Conservation (phyloP, 2,888 invertebrate genomes). For the Mythimna ferrago region DNA sequence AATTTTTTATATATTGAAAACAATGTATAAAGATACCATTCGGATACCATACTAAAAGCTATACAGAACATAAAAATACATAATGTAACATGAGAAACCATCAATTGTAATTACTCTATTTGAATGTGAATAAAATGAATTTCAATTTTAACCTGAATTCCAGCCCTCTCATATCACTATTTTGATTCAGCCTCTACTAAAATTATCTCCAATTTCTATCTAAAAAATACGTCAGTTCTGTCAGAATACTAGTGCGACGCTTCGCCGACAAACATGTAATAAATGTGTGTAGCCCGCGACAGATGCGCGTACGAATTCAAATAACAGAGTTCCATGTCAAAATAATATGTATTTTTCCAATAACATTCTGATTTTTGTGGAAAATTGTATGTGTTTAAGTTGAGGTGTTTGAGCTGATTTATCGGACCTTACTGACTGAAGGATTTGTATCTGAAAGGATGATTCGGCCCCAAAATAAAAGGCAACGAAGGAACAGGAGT, state of each 20-base stretch:
- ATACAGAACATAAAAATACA: no score
- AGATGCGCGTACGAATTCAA: slow-evolving; percentile 51
- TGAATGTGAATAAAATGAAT: no score
- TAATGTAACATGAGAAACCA: no score
- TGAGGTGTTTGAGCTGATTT: background rate
- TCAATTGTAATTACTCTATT: no score
- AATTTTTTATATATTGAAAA: no score
- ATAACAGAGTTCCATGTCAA: slow-evolving; percentile 38
- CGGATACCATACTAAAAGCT: no score
- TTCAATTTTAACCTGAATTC: no score
- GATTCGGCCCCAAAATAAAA: no score
- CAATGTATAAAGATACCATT: no score
- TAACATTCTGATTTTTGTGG: slow-evolving; percentile 30
- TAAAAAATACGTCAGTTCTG: slow-evolving; percentile 14
- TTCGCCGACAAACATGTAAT: slow-evolving; percentile 48
- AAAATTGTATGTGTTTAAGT: slow-evolving; percentile 4
- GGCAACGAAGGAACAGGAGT: no score
- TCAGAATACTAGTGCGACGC: slow-evolving; percentile 9
- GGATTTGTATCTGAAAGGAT: no score
- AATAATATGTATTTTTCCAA: slow-evolving; percentile 51
- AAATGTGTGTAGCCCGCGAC: slow-evolving; percentile 39
- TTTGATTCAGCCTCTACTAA: background rate
- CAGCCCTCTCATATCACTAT: no score
- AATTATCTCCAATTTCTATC: background rate
- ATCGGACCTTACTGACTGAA: background rate